Evolutionary conservation across 2,888 invertebrate genomes (phyloP).

Genomic region (Drosophila prostipennis): DNA sequence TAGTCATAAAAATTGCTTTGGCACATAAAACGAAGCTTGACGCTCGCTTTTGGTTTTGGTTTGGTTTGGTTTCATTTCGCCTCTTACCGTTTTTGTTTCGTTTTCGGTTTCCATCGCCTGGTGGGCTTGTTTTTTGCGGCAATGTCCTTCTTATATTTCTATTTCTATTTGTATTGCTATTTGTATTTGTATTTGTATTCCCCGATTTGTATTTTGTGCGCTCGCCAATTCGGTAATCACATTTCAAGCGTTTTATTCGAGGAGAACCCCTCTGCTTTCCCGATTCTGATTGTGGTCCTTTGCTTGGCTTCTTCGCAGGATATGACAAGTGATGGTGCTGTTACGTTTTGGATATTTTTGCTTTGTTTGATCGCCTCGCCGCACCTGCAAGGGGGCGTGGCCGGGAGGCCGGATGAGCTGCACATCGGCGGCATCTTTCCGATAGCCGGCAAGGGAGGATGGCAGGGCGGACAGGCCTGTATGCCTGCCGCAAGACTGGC

Average conservation of each 20-base stretch:
- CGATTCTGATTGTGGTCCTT: constrained; percentile 8
- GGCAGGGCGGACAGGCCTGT: constrained; percentile 99
- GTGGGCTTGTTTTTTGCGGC: constrained; percentile 16
- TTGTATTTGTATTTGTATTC: constrained; percentile 45
- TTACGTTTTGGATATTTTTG: constrained; percentile 84
- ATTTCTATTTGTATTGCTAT: constrained; percentile 48
- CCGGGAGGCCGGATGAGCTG: constrained; percentile 87
- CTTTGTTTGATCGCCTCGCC: constrained; percentile 82
- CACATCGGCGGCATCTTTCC: constrained; percentile 99
- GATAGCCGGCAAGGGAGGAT: constrained; percentile 97
- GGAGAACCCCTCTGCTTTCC: neutral
- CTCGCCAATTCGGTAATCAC: constrained; percentile 61
- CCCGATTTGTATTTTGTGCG: constrained; percentile 45
- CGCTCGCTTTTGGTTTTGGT: constrained; percentile 46
- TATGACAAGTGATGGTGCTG: constrained; percentile 85
- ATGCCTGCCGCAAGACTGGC: constrained; percentile 99
- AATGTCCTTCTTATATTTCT: constrained; percentile 35
- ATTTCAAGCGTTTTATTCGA: constrained; percentile 40
- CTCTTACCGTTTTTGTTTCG: constrained; percentile 24
- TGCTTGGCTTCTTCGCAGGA: constrained; percentile 70
- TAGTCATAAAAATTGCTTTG: constrained; percentile 56
- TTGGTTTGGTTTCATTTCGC: constrained; percentile 39
- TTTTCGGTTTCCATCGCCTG: constrained; percentile 11
- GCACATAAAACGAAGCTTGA: constrained; percentile 67
- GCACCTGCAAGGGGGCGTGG: constrained; percentile 81